phyloP scores from a whole-genome alignment of 2,113 vertebrate genomes.

The Rhombomys opimus region DNA sequence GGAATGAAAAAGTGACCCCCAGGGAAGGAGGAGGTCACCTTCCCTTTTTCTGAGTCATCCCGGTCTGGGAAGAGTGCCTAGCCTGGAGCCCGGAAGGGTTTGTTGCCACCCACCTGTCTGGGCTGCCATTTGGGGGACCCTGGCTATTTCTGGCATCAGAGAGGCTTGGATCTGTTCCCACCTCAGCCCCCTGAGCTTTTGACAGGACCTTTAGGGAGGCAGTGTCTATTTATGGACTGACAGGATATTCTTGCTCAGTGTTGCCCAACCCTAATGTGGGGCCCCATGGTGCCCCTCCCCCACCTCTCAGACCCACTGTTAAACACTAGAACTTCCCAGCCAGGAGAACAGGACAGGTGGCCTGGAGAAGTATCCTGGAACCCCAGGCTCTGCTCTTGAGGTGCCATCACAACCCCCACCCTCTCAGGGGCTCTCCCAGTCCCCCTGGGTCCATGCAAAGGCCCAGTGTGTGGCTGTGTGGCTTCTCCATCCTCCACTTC shows the following conservation, averaged over 20 bases:
- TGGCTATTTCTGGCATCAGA: conserved; percentile 53
- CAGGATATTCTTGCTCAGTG: background rate
- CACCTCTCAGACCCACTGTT: background rate
- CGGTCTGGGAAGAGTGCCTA: background rate
- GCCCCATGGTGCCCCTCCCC: background rate
- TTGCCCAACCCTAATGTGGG: background rate
- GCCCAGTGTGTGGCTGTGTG: background rate
- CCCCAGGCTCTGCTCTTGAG: rapidly evolving
- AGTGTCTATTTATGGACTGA: background rate
- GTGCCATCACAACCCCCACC: rapidly evolving
- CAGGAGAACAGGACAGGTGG: background rate
- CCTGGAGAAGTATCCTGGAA: background rate
- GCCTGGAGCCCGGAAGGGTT: background rate
- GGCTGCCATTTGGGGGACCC: background rate
- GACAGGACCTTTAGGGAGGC: background rate
- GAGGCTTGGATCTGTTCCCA: background rate
- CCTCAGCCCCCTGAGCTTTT: rapidly evolving
- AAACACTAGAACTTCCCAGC: background rate
- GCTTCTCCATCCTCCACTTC: background rate
- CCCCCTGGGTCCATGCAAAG: background rate
- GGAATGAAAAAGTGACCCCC: background rate
- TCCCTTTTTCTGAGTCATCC: conserved; percentile 67
- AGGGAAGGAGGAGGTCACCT: conserved; percentile 50
- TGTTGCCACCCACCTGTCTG: rapidly evolving
- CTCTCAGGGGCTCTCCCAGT: background rate